phyloP scores from a whole-genome alignment of 2,888 invertebrate species.

The Heliothis peltigera region DNA sequence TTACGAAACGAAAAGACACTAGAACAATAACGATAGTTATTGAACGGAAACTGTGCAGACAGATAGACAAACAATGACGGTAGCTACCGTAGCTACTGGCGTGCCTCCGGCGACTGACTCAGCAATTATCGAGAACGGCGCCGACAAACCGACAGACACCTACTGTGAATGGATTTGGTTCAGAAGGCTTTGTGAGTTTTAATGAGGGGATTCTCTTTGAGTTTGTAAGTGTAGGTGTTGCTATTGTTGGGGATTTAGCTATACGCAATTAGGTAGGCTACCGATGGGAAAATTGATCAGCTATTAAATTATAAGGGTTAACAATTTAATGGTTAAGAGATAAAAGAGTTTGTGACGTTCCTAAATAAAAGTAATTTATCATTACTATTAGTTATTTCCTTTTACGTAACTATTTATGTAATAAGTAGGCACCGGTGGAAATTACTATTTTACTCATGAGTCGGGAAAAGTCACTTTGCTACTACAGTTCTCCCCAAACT shows the following conservation, averaged over 20 bases:
- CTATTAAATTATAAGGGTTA: no score
- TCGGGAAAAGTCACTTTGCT: no score
- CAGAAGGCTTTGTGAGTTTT: constrained; percentile 40
- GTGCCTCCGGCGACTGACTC: constrained; percentile 56
- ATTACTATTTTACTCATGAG: no score
- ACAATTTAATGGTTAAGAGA: not conserved
- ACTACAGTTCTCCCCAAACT: no score
- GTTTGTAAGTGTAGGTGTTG: constrained; percentile 7
- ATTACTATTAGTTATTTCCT: no score
- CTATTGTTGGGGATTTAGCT: constrained; percentile 12
- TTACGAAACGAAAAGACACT: constrained; percentile 25
- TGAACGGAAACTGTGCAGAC: constrained; percentile 48
- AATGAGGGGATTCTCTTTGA: constrained; percentile 44
- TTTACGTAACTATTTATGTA: no score
- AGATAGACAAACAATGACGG: constrained; percentile 53
- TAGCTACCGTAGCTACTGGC: constrained; percentile 39
- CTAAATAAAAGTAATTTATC: no score
- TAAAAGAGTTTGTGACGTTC: no score
- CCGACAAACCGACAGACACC: constrained; percentile 45
- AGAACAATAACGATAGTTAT: constrained; percentile 49
- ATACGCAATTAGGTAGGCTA: no score
- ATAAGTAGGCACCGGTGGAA: no score
- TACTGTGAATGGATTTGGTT: constrained; percentile 41
- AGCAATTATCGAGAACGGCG: constrained; percentile 59
- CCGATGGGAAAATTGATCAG: no score